Conservation (phyloP, 2,113 vertebrate genomes). For the Seriola quinqueradiata region DNA sequence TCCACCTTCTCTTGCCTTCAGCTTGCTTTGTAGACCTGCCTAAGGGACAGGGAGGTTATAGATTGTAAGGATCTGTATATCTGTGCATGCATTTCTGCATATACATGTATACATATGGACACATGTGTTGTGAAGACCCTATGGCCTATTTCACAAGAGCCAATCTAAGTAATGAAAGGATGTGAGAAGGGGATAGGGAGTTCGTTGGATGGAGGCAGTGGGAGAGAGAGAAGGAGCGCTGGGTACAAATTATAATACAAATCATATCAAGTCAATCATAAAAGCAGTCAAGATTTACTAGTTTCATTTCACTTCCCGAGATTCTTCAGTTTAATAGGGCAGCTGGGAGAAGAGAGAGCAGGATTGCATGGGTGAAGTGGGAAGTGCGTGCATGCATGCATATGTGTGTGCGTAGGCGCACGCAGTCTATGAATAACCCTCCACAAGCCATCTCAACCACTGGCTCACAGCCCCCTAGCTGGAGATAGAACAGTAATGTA, state of each 20-base stretch:
- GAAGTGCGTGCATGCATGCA: slow-evolving; percentile 53
- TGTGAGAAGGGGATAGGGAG: slow-evolving; percentile 61
- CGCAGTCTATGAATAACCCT: slow-evolving; percentile 71
- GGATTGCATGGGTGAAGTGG: slow-evolving; percentile 76
- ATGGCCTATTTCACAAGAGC: slow-evolving; percentile 69
- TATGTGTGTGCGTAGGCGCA: slow-evolving; percentile 37
- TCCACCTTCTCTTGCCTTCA: slow-evolving; percentile 15
- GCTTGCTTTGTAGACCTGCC: neutral
- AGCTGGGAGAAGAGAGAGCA: slow-evolving; percentile 73
- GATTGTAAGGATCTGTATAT: slow-evolving; percentile 1
- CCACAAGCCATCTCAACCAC: slow-evolving; percentile 71
- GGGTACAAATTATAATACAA: slow-evolving; percentile 85
- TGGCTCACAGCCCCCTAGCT: slow-evolving; percentile 75
- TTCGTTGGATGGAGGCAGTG: slow-evolving; percentile 60
- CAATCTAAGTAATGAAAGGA: slow-evolving; percentile 82
- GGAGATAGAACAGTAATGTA: slow-evolving; percentile 75
- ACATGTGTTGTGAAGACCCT: slow-evolving; percentile 53
- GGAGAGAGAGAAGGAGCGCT: slow-evolving; percentile 65
- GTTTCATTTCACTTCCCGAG: slow-evolving; percentile 85
- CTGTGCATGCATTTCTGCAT: neutral
- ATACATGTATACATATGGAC: slow-evolving; percentile 27
- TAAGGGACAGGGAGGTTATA: neutral
- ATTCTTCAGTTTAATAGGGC: slow-evolving; percentile 85
- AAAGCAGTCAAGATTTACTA: slow-evolving; percentile 83
- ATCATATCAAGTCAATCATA: slow-evolving; percentile 86